phyloP scores from a whole-genome alignment of 2,888 invertebrate genomes.

The Desoria tigrina region DNA sequence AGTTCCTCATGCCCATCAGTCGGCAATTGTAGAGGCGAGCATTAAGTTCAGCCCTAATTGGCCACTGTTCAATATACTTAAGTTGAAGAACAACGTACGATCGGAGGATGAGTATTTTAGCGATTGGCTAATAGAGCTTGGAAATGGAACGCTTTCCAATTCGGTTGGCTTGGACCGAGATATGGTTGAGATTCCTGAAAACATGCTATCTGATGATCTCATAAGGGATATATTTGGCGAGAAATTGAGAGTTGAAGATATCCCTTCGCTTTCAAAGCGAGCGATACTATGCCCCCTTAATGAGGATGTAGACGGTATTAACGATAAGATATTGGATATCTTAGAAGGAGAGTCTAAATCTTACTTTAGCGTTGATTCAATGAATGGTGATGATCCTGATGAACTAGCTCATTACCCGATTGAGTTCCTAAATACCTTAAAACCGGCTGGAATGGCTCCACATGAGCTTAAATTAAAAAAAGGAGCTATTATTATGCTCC shows the following conservation, averaged over 20 bases:
- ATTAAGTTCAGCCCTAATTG: slow-evolving; percentile 28
- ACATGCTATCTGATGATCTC: slow-evolving; percentile 1
- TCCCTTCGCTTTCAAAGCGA: too few species aligned
- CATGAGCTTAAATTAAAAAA: slow-evolving; percentile 46
- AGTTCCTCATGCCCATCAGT: slow-evolving; percentile 23
- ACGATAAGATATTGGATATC: slow-evolving; percentile 10
- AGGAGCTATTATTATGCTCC: slow-evolving; percentile 45
- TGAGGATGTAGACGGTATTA: slow-evolving; percentile 16
- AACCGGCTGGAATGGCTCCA: slow-evolving; percentile 42
- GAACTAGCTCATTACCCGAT: slow-evolving; percentile 19
- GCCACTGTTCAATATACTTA: slow-evolving; percentile 26
- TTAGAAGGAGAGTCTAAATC: slow-evolving; percentile 1
- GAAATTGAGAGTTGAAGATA: not conserved
- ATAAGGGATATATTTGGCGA: slow-evolving; percentile 13
- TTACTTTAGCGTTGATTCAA: slow-evolving; percentile 20
- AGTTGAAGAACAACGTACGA: slow-evolving; percentile 36
- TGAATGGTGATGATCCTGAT: slow-evolving; percentile 13
- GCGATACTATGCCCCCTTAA: slow-evolving; percentile 29
- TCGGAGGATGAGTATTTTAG: slow-evolving; percentile 3
- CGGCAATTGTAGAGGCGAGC: slow-evolving; percentile 24
- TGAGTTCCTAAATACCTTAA: slow-evolving; percentile 43
- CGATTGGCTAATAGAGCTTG: slow-evolving; percentile 25
- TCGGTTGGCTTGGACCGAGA: not conserved
- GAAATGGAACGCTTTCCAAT: slow-evolving; percentile 22
- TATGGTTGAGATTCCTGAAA: slow-evolving; percentile 13